These are phyloP conservation scores for Anthopleura sola DNA, from an alignment of 64 coral and sea anemone species.

Conservation along the genomic window DNA sequence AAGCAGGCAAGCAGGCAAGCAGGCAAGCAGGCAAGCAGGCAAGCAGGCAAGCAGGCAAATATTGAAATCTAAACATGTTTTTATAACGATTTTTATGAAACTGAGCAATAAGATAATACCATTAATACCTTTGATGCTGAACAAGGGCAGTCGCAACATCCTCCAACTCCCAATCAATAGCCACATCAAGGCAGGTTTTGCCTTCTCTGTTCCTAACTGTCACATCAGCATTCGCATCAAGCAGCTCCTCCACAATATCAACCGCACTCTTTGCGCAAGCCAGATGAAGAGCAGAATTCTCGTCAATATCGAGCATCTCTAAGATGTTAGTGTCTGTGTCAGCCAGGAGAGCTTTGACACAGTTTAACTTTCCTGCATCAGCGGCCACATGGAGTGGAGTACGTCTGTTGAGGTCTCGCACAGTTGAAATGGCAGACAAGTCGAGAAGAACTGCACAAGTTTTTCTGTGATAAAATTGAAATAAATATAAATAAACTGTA, in stretches of 20 bases:
- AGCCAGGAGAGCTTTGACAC: constrained; percentile 10
- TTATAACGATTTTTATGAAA: too few species aligned
- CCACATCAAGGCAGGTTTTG: constrained; percentile 67
- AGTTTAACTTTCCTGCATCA: constrained; percentile 21
- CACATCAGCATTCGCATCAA: constrained; percentile 40
- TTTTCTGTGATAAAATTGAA: constrained; percentile 7
- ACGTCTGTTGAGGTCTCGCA: neutral
- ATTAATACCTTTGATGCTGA: neutral
- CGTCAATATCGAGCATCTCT: neutral
- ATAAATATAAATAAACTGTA: neutral
- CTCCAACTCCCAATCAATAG: constrained; percentile 68
- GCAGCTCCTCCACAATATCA: neutral
- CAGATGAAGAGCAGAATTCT: constrained; percentile 45
- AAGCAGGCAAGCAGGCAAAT: too few species aligned
- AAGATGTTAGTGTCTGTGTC: neutral
- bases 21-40: too few species aligned
- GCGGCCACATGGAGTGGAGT: constrained; percentile 41
- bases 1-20: too few species aligned
- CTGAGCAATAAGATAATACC: neutral
- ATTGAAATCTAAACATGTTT: too few species aligned
- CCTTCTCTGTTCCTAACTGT: constrained; percentile 24
- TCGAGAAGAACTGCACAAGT: constrained; percentile 24
- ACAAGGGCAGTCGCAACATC: constrained; percentile 68
- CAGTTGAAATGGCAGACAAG: neutral
- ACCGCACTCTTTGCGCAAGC: constrained; percentile 15